Conservation (phyloP, 1,140 invertebrate species). For the Cherax destructor region DNA sequence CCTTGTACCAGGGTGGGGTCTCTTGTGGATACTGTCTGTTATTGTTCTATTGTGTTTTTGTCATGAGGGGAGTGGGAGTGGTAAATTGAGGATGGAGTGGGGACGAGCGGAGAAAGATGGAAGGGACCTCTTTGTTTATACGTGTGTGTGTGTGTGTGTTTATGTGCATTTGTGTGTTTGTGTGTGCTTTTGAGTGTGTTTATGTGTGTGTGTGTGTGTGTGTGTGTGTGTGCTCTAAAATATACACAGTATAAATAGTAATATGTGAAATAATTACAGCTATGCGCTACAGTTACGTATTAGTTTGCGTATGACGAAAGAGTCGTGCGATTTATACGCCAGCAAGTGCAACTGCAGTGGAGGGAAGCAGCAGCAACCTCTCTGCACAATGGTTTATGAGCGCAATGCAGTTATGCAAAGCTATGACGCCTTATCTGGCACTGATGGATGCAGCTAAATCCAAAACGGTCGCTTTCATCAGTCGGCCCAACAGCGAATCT, state of each 20-base stretch:
- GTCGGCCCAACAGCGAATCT: slow-evolving; percentile 14
- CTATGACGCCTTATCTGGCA: slow-evolving; percentile 57
- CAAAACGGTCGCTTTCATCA: slow-evolving; percentile 36
- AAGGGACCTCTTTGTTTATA: background rate
- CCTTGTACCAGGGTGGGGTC: no score
- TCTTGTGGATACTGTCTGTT: no score
- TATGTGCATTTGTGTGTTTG: background rate
- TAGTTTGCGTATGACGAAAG: no score
- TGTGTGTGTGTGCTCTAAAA: background rate
- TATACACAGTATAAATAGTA: no score
- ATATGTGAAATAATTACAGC: no score
- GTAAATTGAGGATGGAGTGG: no score
- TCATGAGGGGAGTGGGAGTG: no score
- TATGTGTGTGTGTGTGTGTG: background rate
- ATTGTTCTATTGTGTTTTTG: no score
- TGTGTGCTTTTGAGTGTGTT: background rate
- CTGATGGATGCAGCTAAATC: slow-evolving; percentile 59
- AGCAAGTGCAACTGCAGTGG: background rate
- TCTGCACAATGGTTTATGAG: slow-evolving; percentile 39
- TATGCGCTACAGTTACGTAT: no score
- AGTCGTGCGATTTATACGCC: no score
- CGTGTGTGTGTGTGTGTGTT: background rate
- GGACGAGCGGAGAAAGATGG: background rate
- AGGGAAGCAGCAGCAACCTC: background rate
- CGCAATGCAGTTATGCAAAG: slow-evolving; percentile 45